Evolutionary conservation across 2,113 vertebrate species (phyloP).

Genomic region (Chaenogobius annularis): DNA sequence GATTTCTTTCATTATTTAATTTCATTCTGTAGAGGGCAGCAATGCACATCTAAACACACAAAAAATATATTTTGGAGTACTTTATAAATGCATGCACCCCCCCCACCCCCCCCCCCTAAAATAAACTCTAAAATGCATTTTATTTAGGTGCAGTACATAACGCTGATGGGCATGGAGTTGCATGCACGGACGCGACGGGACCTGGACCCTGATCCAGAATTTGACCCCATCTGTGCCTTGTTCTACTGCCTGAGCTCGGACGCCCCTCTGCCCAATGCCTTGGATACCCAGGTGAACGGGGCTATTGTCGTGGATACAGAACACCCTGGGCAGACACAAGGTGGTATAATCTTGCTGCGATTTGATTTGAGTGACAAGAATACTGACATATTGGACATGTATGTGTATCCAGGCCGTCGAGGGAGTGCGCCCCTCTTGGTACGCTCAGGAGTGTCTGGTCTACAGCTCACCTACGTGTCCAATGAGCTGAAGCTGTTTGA

Average conservation of each 20-base stretch:
- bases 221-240: slow-evolving; percentile 97
- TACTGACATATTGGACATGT: neutral
- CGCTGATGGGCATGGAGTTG: slow-evolving; percentile 93
- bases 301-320: slow-evolving; percentile 89
- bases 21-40: no score
- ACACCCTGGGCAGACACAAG: slow-evolving; percentile 71
- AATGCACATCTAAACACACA: no score
- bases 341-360: slow-evolving; percentile 55
- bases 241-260: slow-evolving; percentile 96
- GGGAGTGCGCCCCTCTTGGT: slow-evolving; percentile 86
- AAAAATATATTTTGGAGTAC: neutral
- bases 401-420: slow-evolving; percentile 75
- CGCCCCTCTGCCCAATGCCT: slow-evolving; percentile 74
- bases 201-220: slow-evolving; percentile 95
- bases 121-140: neutral
- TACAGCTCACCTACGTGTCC: slow-evolving; percentile 88
- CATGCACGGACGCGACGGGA: slow-evolving; percentile 92
- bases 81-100: neutral
- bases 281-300: slow-evolving; percentile 82
- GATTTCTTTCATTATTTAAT: neutral
- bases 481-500: slow-evolving; percentile 94
- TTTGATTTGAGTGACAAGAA: neutral
- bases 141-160: slow-evolving; percentile 89
- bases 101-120: neutral
- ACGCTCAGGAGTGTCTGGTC: slow-evolving; percentile 90